A percentile compares a stretch with the other conserved stretches of the same genome.
These are phyloP conservation scores for Autographa gamma DNA, from an alignment of 2,888 invertebrate genomes.

Conservation along the genomic window DNA sequence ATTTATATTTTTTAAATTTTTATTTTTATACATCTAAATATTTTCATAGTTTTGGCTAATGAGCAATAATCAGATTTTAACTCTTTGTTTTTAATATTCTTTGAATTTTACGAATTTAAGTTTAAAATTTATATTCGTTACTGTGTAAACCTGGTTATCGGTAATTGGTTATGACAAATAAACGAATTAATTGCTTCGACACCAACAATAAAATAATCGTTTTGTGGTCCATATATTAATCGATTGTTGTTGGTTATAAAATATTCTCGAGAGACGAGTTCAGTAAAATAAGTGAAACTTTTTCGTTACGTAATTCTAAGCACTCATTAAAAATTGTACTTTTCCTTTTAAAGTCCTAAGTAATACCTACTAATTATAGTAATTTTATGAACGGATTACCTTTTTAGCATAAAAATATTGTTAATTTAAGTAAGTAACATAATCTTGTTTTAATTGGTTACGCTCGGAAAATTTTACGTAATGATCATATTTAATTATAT, in stretches of 20 bases:
- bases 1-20: too few species aligned
- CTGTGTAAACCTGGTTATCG: constrained; percentile 16
- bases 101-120: not conserved
- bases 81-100: not conserved
- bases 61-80: not conserved
- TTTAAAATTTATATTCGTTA: constrained; percentile 5
- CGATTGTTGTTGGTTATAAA: constrained; percentile 21
- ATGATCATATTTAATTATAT: constrained; percentile 32
- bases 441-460: constrained; percentile 51
- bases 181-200: constrained; percentile 32
- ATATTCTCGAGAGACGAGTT: constrained; percentile 8
- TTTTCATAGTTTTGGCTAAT: not conserved
- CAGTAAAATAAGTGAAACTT: not conserved
- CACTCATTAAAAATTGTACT: not conserved
- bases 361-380: not conserved
- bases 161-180: constrained; percentile 35
- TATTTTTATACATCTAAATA: too few species aligned
- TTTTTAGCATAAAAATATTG: constrained; percentile 13
- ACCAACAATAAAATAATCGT: constrained; percentile 27
- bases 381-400: not conserved
- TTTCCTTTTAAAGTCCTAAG: not conserved
- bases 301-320: not conserved
- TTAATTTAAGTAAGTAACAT: constrained; percentile 35
- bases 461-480: constrained; percentile 37
- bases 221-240: constrained; percentile 28